Base-by-base conservation (phyloP, 2,113 vertebrate species). In the Asarcornis scutulata region DNA sequence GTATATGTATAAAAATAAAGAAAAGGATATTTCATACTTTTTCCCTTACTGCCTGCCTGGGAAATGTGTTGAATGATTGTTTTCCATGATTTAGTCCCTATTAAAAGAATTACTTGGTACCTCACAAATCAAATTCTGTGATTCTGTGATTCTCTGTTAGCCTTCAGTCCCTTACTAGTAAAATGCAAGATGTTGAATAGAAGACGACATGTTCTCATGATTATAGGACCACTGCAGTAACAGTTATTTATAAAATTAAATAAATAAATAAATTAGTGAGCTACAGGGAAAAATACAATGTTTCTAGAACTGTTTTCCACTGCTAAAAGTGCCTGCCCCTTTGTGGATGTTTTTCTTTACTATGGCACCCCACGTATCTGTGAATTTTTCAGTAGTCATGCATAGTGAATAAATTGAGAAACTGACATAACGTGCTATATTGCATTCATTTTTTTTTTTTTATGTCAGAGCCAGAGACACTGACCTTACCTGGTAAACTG, bases 291-390 rank as follows among this genome's bases (percentile, higher is more conserved):
- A 83, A 82, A 27, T 13, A 27, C 11, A 2, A 7, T n/a, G 58
- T 13, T 32, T 22, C 40, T 62, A 29, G 25, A 86, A 23, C 8
- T 52, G 8, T 73, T 88, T 83, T 68, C 48, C 4, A 20, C 27
- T 91, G 21, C 52, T 91, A 26, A 17, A 53, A 64, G 78, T 63
- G 3, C 38, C 29, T 72, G 7, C 10, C 27, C 2, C 1, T 29
- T 29, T 60, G 32, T 44, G 23, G 23, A 16, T 74, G 13, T 50
- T 87, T 86, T 75, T 83, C 31, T 82, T 78, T n/a, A 76, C n/a
- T 78, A 9, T 50, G 48, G 18, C 3, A 7, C 10, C 4, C 5
- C 2, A 4, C 2, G 7, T 8, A 7, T n/a, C 15, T 52, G 22
- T 59, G 58, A 87, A 29, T 82, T 64, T 86, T 87, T 82, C 44